phyloP scores from a whole-genome alignment of 2,797 vertebrate genomes.

The Acanthurus tractus region DNA sequence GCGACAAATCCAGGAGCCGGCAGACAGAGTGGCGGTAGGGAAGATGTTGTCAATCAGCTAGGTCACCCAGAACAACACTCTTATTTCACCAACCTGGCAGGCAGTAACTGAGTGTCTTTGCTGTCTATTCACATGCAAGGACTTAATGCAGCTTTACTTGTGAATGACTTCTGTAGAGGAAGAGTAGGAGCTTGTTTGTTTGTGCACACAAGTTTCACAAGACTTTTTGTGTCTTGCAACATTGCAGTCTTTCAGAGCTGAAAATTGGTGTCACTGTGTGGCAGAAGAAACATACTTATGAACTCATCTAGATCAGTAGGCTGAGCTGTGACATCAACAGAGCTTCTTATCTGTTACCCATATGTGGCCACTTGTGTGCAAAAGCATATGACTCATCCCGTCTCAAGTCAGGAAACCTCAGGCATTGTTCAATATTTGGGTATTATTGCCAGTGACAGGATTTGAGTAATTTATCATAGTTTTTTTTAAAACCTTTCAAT shows the following conservation, averaged over 20 bases:
- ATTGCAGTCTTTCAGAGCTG: too few species aligned
- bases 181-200: not conserved
- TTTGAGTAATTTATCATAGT: not conserved
- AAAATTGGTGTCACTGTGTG: too few species aligned
- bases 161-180: not conserved
- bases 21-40: slow-evolving; percentile 39
- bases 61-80: slow-evolving; percentile 39
- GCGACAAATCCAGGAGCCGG: slow-evolving; percentile 31
- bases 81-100: slow-evolving; percentile 60
- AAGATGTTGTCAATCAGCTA: slow-evolving; percentile 45
- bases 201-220: not conserved
- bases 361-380: slow-evolving; percentile 25
- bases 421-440: not conserved
- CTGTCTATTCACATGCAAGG: slow-evolving; percentile 43
- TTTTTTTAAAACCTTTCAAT: not conserved
- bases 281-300: not conserved
- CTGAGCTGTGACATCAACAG: slow-evolving; percentile 20
- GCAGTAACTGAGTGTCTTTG: slow-evolving; percentile 59
- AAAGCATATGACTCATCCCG: slow-evolving; percentile 24
- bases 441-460: not conserved
- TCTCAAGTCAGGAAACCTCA: slow-evolving; percentile 1
- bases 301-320: slow-evolving; percentile 32
- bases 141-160: slow-evolving; percentile 44
- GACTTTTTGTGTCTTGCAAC: not conserved
- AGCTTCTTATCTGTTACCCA: slow-evolving; percentile 19